Evolutionary conservation across 2,888 invertebrate species (phyloP).

Genomic region (Labia minor): DNA sequence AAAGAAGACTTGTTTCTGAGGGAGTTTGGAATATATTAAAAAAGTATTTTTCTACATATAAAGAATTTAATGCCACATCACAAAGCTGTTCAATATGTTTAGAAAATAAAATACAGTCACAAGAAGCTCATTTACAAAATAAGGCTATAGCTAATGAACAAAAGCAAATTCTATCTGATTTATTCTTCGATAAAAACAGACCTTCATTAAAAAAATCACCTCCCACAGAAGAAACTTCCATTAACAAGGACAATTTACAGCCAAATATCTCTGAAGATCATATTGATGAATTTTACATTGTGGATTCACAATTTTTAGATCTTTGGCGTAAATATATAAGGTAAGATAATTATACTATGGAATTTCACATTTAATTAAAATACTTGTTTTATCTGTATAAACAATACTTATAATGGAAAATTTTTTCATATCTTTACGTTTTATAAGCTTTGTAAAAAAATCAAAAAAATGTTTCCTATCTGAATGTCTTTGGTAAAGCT

Average conservation of each 20-base stretch:
- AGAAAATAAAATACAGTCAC: slow-evolving; percentile 26
- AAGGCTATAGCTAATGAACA: slow-evolving; percentile 31
- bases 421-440: no score
- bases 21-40: slow-evolving; percentile 42
- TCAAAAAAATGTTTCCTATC: no score
- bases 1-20: slow-evolving; percentile 39
- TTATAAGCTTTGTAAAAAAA: no score
- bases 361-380: no score
- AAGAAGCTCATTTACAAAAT: background rate
- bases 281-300: slow-evolving; percentile 29
- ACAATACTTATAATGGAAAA: no score
- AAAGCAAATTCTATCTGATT: slow-evolving; percentile 34
- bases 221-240: no score
- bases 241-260: background rate
- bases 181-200: slow-evolving; percentile 34
- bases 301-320: slow-evolving; percentile 35
- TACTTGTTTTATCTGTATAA: no score
- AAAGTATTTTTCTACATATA: slow-evolving; percentile 39
- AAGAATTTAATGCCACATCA: slow-evolving; percentile 33
- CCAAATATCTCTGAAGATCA: slow-evolving; percentile 16
- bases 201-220: background rate
- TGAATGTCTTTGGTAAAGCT: no score
- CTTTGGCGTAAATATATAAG: slow-evolving; percentile 38
- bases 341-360: slow-evolving; percentile 29
- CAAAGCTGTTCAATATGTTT: slow-evolving; percentile 32